phyloP scores from a whole-genome alignment of 2,888 invertebrate species.

The Penaeus monodon region DNA sequence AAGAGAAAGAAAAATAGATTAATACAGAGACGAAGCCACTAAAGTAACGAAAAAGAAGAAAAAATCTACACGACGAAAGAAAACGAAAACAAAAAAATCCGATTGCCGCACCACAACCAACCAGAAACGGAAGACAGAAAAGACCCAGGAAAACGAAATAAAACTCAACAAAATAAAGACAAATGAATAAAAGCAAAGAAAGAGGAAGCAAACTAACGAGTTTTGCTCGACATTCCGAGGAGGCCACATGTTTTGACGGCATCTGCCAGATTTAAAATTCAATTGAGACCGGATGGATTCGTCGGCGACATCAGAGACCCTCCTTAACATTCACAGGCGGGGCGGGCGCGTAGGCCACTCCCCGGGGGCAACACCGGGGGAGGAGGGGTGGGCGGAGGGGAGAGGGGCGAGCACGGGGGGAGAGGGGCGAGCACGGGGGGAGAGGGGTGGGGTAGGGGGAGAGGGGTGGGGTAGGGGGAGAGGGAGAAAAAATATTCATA shows the following conservation, averaged over 20 bases:
- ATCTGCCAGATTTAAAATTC: constrained; percentile 18
- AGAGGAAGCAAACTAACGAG: constrained; percentile 8
- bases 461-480: too few species aligned
- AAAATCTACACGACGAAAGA: neutral
- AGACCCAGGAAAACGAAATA: neutral
- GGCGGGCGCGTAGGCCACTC: too few species aligned
- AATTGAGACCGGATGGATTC: constrained; percentile 20
- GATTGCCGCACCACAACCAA: neutral
- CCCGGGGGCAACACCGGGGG: too few species aligned
- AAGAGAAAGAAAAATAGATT: neutral
- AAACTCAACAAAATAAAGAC: neutral
- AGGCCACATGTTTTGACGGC: constrained; percentile 19
- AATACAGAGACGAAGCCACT: neutral
- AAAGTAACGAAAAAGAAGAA: neutral
- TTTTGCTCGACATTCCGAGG: constrained; percentile 12
- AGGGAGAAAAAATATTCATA: too few species aligned
- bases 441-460: too few species aligned
- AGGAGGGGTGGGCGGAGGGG: too few species aligned
- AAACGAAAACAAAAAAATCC: neutral
- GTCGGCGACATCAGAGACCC: neutral
- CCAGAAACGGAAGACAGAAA: neutral
- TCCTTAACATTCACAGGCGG: too few species aligned
- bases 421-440: too few species aligned
- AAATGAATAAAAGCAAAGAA: neutral
- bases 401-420: too few species aligned